These are phyloP conservation scores for Oscheius myriophilus DNA, from an alignment of 2,888 invertebrate genomes.

Conservation along the genomic window DNA sequence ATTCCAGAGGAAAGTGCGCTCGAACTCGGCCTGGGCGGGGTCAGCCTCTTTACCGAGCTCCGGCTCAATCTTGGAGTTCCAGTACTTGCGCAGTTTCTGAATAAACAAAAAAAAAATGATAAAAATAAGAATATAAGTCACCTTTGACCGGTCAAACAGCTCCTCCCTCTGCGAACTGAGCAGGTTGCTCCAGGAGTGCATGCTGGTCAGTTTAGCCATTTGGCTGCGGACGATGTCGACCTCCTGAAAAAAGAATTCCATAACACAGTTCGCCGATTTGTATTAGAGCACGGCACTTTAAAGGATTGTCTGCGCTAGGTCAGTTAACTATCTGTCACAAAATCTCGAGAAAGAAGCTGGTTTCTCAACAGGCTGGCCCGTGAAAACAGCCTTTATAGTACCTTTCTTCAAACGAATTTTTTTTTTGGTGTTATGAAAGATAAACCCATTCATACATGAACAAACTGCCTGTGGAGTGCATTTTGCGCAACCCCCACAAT, in stretches of 20 bases:
- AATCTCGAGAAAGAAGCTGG: no score
- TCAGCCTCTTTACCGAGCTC: slow-evolving; percentile 34
- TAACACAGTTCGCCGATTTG: no score
- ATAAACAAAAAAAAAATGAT: neutral
- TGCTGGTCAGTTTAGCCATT: slow-evolving; percentile 87
- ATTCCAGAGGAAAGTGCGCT: slow-evolving; percentile 82
- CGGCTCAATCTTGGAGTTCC: slow-evolving; percentile 32
- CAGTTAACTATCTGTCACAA: no score
- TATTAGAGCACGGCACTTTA: no score
- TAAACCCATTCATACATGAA: no score
- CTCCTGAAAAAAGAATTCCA: slow-evolving; percentile 76
- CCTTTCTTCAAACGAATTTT: no score
- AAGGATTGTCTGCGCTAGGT: no score
- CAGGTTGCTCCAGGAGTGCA: slow-evolving; percentile 89
- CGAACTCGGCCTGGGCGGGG: slow-evolving; percentile 44
- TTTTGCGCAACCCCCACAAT: no score
- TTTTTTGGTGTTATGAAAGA: no score
- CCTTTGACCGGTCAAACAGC: slow-evolving; percentile 76
- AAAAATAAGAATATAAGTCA: neutral
- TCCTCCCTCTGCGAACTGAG: slow-evolving; percentile 83
- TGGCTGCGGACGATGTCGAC: slow-evolving; percentile 90
- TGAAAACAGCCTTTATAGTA: no score
- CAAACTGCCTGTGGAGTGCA: no score
- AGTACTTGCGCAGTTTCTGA: slow-evolving; percentile 24
- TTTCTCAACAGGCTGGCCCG: no score